Base-by-base conservation (phyloP, 2,888 invertebrate genomes). In the Cepaea hortensis region DNA sequence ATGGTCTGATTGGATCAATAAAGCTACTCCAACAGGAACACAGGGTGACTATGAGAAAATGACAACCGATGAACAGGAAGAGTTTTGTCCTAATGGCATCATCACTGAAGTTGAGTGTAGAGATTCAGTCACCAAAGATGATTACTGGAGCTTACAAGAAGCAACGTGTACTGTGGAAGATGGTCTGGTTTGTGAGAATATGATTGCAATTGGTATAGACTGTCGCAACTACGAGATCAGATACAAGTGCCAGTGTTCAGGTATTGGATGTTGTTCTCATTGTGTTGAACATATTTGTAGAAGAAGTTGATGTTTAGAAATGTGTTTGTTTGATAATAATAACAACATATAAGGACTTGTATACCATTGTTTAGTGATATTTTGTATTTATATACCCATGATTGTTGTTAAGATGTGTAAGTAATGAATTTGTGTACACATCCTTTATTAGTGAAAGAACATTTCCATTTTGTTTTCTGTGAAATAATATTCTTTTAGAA, bases 181-280 rank as follows among this genome's bases (percentile, higher is more conserved):
- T 13, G 98, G 98, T 0, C 95, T 98, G 0, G 94, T 96, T 4
- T 98, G 98, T 93, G 90, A 91, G 35, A 92, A 91, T 83, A 82
- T 85, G 81, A 90, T 91, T 48, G 82, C 91, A 18, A 80, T 62
- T 81, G 86, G 82, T 18, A 48, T 86, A 50, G 77, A 76, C 13
- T 94, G 94, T 88, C 87, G 88, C n/a, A 93, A 94, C 88, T 94
- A 93, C 89, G 91, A 92, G 90, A 90, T 93, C 81, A 91, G 92
- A 89, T 93, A 93, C 89, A 91, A 87, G 87, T 93, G 93, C 85
- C 94, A 95, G 85, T 97, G 97, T 91, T 94, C 84, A 84, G 86
- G 90, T 90, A 65, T 75, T 55, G 55, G 55, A 11, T 55, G 6
- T 55, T 55, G 55, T 55, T 55, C 55, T 55, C 55, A 55, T 55